Conservation (phyloP, 2,797 vertebrate genomes). For the Xenops minutus region DNA sequence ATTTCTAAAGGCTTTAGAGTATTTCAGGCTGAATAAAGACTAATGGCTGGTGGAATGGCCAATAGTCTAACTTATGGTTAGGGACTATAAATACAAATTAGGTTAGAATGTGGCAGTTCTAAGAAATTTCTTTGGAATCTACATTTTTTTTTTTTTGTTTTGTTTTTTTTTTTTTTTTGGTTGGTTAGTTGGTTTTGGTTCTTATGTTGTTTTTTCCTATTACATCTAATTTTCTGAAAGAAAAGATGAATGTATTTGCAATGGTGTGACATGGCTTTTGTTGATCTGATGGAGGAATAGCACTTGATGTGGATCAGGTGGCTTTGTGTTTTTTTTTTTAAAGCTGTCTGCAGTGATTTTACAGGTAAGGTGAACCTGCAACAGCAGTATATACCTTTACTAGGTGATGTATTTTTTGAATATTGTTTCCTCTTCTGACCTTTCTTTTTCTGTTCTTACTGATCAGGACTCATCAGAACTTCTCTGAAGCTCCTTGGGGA, state of each 20-base stretch:
- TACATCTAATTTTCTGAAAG: not conserved
- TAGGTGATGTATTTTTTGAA: not conserved
- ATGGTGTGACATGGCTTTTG: not conserved
- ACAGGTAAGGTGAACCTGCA: not conserved
- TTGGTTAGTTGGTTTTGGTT: not conserved
- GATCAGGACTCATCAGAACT: not conserved
- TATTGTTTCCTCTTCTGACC: not conserved
- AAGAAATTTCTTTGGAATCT: not conserved
- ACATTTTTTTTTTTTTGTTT: fast-evolving
- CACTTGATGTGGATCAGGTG: not conserved
- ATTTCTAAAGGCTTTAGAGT: not conserved
- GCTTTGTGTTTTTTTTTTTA: not conserved
- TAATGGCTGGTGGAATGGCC: not conserved
- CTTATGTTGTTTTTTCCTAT: fast-evolving
- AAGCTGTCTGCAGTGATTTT: not conserved
- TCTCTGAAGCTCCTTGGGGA: not conserved
- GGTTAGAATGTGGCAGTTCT: not conserved
- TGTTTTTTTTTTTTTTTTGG: no score
- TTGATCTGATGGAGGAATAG: not conserved
- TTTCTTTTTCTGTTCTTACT: not conserved
- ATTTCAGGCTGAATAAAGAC: not conserved
- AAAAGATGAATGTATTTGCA: not conserved
- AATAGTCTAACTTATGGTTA: not conserved
- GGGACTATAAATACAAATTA: not conserved
- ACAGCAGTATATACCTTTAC: fast-evolving